These are phyloP conservation scores for Eutolmus rufibarbis DNA, from an alignment of 2,888 invertebrate species.

Conservation along the genomic window DNA sequence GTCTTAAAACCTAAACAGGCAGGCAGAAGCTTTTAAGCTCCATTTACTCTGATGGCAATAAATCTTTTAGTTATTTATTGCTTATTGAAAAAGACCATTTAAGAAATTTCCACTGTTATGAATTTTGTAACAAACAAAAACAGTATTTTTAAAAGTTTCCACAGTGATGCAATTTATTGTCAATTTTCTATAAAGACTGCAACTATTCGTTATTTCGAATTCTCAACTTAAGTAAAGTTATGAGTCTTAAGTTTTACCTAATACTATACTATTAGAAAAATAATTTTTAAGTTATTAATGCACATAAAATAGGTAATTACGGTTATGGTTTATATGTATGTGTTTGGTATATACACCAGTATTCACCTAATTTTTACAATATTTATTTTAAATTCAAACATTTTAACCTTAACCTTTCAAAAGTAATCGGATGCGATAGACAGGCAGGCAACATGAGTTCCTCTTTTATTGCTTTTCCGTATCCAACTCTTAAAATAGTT, in stretches of 20 bases:
- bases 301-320: too few species aligned
- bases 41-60: not conserved
- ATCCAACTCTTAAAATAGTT: not conserved
- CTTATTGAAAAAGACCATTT: not conserved
- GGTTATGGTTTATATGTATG: too few species aligned
- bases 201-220: too few species aligned
- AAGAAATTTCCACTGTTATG: not conserved
- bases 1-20: not conserved
- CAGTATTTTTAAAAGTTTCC: too few species aligned
- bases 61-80: not conserved
- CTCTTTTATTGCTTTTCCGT: not conserved
- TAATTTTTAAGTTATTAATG: too few species aligned
- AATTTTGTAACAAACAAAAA: too few species aligned
- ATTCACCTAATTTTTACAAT: too few species aligned
- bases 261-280: too few species aligned
- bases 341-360: too few species aligned
- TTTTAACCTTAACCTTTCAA: not conserved
- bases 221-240: too few species aligned
- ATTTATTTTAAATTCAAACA: not conserved
- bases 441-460: not conserved
- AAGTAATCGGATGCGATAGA: not conserved
- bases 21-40: not conserved
- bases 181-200: too few species aligned
- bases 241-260: too few species aligned
- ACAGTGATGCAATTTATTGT: not conserved